phyloP scores from a whole-genome alignment of 2,888 invertebrate genomes.

The Periphyllus acericola region DNA sequence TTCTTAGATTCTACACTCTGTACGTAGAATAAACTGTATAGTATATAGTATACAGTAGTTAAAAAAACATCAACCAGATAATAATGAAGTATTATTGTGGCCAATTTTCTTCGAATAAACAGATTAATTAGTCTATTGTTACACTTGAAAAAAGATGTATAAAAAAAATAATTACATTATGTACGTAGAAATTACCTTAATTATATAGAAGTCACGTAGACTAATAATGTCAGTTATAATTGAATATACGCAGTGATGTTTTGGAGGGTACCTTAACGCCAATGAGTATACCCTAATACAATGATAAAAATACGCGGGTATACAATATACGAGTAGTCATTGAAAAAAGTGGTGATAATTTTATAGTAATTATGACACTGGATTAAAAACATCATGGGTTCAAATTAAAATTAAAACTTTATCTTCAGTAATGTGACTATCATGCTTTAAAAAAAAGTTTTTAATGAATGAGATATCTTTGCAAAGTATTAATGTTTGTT shows the following conservation, averaged over 20 bases:
- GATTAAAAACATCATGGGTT: too few relatives aligned
- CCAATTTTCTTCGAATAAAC: constrained; percentile 25
- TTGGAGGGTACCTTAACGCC: too few relatives aligned
- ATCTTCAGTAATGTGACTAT: too few relatives aligned
- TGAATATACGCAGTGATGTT: neutral
- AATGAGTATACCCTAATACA: too few relatives aligned
- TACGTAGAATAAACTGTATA: neutral
- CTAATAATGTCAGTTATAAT: neutral
- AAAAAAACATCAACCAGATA: neutral
- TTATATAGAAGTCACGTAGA: neutral
- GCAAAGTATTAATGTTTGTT: too few relatives aligned
- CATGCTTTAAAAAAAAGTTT: too few relatives aligned
- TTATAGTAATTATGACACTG: too few relatives aligned
- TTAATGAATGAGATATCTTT: too few relatives aligned
- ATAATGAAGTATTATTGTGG: neutral
- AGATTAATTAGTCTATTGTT: constrained; percentile 34
- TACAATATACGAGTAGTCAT: too few relatives aligned
- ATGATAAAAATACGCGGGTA: too few relatives aligned
- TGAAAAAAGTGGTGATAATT: too few relatives aligned
- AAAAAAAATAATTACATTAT: constrained; percentile 14
- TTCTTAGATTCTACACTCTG: neutral
- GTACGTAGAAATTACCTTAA: constrained; percentile 14
- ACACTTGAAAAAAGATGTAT: neutral
- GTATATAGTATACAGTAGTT: neutral
- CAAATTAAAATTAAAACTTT: too few relatives aligned